Evolutionary conservation across 2,888 invertebrate genomes (phyloP), one percentile per base, ranked within the genome.

Genomic region (Buathra laborator): DNA sequence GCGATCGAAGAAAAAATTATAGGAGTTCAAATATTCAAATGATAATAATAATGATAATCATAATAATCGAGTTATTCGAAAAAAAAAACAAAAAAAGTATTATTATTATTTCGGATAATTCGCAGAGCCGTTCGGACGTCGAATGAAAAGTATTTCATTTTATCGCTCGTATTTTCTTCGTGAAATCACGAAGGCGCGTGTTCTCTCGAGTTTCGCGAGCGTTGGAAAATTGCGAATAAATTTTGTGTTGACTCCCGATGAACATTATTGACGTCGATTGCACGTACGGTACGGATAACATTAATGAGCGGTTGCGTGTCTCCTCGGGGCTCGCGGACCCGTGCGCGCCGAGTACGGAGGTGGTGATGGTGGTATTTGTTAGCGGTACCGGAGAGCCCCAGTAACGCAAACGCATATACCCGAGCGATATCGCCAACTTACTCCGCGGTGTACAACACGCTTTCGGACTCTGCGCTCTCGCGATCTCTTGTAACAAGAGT

Each of bases 271-370:
- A 44, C 24, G 29, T 46, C 10, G 7, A 29, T 12, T 19, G 64
- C 62, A 64, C 62, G 74, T 64, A 48, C 48, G 37, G 29, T 48
- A 12, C 16, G 12, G 74, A 75, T 75, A 75, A 75, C 48, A 16
- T 16, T 32, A 64, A 64, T 48, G 48, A 62, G 32, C 29, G 62
- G 62, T 59, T 43, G 62, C 62, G 48, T 48, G 59, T 74, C 59
- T 24, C 37, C 37, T 5, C 12, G 29, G 56, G 19, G 24, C 43
- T 59, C 72, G 43, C 56, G 56, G 37, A 5, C 59, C 16, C 46
- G 72, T 59, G 62, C 6, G 62, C 48, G 59, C 16, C 32, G 10
- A 19, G 24, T 19, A 3, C 10, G 12, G 24, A 56, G 56, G 24
- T 19, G 56, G 37, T 9, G 56, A 7, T 9, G 37, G 37, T 37